Evolutionary conservation across 1,140 invertebrate species (phyloP), one percentile per base, ranked within the genome.

Genomic region (Drosophila auraria): DNA sequence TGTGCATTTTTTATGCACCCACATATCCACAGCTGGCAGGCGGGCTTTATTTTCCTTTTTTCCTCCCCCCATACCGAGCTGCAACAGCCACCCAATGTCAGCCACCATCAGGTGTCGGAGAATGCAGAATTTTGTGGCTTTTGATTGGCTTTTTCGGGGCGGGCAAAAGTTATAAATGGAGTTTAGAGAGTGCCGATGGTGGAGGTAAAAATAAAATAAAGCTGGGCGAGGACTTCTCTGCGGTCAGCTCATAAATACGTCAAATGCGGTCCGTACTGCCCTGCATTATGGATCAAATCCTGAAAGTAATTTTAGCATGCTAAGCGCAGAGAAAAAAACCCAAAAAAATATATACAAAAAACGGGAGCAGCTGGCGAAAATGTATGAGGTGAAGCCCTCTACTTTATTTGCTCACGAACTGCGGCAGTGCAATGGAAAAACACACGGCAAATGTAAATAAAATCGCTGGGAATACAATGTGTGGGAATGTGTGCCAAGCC

Each of bases 1-100:
- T 72, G 65, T 89, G 83, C 84, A 87, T 89, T 87, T 87, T 87
- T 87, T 87, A 87, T 87, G 84, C 83, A 70, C 72, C 84, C 80
- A 89, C 83, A 87, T 87, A 79, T 89, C 73, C 84, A 83, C 83
- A 87, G 83, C 83, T 80, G 76, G 78, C 68, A 82, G 80, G 66
- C 76, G 69, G 70, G 83, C 61, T 70, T 62, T 60, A 66, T 69
- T 80, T 65, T 38, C 20, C 7, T 5, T 17, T 23, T 33, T 11
- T 36, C 45, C 17, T 5, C 15, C n/a, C 1, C 20, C 20, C 20
- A 20, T 20, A 20, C 20, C 20, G 20, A 20, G 20, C 20, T 20
- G 50, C 44, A 60, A 38, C 58, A 44, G 23, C 61, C 51, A 57
- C 23, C 50, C 50, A 15, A 45, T 30, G 25, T 15, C 64, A 38